A percentile compares a stretch with the other conserved stretches of the same genome.
These are phyloP conservation scores for Dicyrtoma fusca DNA, from an alignment of 2,888 invertebrate genomes.

Conservation along the genomic window DNA sequence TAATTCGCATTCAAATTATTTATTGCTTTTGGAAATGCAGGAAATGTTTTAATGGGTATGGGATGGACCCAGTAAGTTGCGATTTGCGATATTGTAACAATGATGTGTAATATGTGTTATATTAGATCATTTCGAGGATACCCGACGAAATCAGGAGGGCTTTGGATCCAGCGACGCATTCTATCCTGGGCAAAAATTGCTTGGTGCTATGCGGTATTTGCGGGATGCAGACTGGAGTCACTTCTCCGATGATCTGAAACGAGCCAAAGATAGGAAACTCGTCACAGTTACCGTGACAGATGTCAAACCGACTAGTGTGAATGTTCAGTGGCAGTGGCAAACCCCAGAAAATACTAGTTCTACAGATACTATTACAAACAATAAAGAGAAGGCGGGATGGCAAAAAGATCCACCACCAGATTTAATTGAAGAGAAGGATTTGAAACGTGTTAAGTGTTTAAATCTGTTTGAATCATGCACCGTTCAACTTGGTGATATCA, in stretches of 20 bases:
- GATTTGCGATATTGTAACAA: not conserved
- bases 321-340: conserved; percentile 84
- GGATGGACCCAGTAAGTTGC: not conserved
- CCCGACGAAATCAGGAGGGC: conserved; percentile 59
- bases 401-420: conserved; percentile 67
- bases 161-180: conserved; percentile 61
- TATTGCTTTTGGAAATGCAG: not conserved
- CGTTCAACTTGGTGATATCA: conserved; percentile 85
- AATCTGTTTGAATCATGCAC: conserved; percentile 87
- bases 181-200: conserved; percentile 75
- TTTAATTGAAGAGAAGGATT: conserved; percentile 73
- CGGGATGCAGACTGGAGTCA: conserved; percentile 81
- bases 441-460: conserved; percentile 77
- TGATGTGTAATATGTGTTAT: not conserved
- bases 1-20: not conserved
- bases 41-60: not conserved
- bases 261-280: conserved; percentile 58
- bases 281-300: conserved; percentile 78
- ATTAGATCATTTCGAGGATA: conserved; percentile 54
- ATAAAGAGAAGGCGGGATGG: conserved; percentile 38
- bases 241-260: conserved; percentile 73
- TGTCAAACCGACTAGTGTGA: conserved; percentile 77
- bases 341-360: conserved; percentile 55
- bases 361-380: conserved; percentile 41
- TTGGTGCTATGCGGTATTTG: conserved; percentile 68